Percentiles rank a stretch among this genome's conserved stretches.
Evolutionary conservation across 2,797 vertebrate species (phyloP).

Genomic region (Siniperca undulata): DNA sequence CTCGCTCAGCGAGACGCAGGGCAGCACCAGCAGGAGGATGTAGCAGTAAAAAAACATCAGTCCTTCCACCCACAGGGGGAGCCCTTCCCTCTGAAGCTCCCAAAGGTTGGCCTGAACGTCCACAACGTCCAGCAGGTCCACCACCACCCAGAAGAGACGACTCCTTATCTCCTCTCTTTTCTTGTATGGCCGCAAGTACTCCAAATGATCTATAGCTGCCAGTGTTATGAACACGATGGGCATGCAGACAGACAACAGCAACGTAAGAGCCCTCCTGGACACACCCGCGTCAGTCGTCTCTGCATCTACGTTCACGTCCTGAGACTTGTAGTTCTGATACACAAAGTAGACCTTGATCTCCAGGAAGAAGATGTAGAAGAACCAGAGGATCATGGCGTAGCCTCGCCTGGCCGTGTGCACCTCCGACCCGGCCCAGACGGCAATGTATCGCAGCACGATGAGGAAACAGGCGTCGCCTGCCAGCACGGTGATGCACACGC

Average conservation of each 20-base stretch:
- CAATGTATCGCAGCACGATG: constrained; percentile 76
- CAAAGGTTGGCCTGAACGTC: constrained; percentile 87
- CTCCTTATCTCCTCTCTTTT: constrained; percentile 86
- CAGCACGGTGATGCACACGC: constrained; percentile 9
- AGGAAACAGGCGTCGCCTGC: not conserved
- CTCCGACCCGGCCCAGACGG: constrained; percentile 86
- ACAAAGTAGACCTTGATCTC: constrained; percentile 87
- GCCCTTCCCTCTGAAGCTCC: constrained; percentile 84
- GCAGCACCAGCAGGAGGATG: constrained; percentile 83
- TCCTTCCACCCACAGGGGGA: constrained; percentile 82
- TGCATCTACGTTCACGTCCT: constrained; percentile 40
- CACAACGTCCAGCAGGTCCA: constrained; percentile 87
- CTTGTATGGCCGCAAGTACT: constrained; percentile 80
- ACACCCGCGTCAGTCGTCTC: not conserved
- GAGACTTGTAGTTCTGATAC: constrained; percentile 88
- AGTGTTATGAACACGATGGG: constrained; percentile 15
- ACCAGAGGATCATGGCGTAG: constrained; percentile 87
- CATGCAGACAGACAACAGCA: constrained; percentile 24
- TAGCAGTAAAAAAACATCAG: constrained; percentile 87
- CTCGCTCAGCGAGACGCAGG: constrained; percentile 82
- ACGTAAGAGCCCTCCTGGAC: not conserved
- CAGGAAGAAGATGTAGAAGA: constrained; percentile 84
- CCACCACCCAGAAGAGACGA: constrained; percentile 87
- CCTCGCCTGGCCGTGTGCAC: constrained; percentile 86
- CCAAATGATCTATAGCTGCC: constrained; percentile 7